Conservation (phyloP, 2,888 invertebrate genomes). For the Falcaria lacertinaria region DNA sequence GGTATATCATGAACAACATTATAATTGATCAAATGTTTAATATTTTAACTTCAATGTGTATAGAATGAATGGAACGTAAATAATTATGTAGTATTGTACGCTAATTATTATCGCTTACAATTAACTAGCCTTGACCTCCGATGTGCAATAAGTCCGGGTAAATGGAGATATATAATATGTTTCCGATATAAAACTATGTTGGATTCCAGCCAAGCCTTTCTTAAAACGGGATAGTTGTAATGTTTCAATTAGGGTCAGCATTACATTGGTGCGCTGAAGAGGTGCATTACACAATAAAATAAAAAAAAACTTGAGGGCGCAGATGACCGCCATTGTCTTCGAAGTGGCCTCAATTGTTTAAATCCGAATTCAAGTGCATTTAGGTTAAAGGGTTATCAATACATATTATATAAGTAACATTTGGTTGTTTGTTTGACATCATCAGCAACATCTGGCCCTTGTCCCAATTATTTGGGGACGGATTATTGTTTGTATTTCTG, state of each 20-base stretch:
- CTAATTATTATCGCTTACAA: not conserved
- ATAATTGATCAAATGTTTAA: too few species aligned
- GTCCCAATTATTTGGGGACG: too few species aligned
- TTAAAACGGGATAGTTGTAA: constrained; percentile 61
- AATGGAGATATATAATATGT: constrained; percentile 22
- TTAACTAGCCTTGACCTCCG: constrained; percentile 56
- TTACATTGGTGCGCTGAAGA: constrained; percentile 11
- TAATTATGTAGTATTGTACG: not conserved
- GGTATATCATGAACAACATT: too few species aligned
- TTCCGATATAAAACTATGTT: constrained; percentile 26
- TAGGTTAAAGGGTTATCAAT: too few species aligned
- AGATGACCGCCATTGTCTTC: not conserved
- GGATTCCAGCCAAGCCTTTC: constrained; percentile 65
- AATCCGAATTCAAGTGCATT: not conserved
- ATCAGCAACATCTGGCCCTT: too few species aligned
- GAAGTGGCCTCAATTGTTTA: not conserved
- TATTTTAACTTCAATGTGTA: too few species aligned
- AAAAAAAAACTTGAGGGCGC: not conserved
- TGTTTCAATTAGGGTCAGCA: constrained; percentile 50
- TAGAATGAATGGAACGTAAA: not conserved
- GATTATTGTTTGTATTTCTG: too few species aligned
- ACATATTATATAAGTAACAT: too few species aligned
- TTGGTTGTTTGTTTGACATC: too few species aligned
- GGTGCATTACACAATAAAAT: constrained; percentile 15
- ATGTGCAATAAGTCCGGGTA: constrained; percentile 47